Conservation (phyloP, 2,113 vertebrate genomes). For the Ibidorhyncha struthersii region DNA sequence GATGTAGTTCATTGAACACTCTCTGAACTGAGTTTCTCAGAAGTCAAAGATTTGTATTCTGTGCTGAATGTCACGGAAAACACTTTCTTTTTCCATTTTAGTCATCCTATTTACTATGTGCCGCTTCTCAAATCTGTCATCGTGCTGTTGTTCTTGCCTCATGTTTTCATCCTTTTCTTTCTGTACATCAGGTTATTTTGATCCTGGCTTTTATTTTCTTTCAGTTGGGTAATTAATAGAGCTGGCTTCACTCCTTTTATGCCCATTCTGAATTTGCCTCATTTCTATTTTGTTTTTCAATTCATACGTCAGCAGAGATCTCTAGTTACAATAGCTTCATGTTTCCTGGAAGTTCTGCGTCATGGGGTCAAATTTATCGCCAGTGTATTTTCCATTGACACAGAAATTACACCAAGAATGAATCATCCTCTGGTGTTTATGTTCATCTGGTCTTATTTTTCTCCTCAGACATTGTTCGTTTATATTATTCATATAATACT, state of each 20-base stretch:
- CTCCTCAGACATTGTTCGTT: neutral
- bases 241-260: constrained; percentile 23
- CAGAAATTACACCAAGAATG: constrained; percentile 43
- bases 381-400: constrained; percentile 38
- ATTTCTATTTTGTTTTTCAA: constrained; percentile 51
- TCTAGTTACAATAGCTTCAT: constrained; percentile 56
- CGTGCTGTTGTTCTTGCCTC: neutral
- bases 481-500: neutral
- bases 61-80: constrained; percentile 3
- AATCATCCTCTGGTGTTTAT: constrained; percentile 40
- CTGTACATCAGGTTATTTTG: constrained; percentile 48
- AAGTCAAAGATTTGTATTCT: constrained; percentile 24
- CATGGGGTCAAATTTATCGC: constrained; percentile 25
- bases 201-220: constrained; percentile 34
- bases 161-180: constrained; percentile 37
- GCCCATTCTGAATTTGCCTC: constrained; percentile 20
- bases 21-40: constrained; percentile 36
- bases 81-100: constrained; percentile 38
- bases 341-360: constrained; percentile 66
- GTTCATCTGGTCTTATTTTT: constrained; percentile 15
- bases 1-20: neutral
- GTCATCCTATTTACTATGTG: constrained; percentile 31
- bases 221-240: constrained; percentile 44
- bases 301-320: constrained; percentile 54
- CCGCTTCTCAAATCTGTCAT: constrained; percentile 17